phyloP scores from a whole-genome alignment of 2,113 vertebrate genomes.

The Varanus salvator region DNA sequence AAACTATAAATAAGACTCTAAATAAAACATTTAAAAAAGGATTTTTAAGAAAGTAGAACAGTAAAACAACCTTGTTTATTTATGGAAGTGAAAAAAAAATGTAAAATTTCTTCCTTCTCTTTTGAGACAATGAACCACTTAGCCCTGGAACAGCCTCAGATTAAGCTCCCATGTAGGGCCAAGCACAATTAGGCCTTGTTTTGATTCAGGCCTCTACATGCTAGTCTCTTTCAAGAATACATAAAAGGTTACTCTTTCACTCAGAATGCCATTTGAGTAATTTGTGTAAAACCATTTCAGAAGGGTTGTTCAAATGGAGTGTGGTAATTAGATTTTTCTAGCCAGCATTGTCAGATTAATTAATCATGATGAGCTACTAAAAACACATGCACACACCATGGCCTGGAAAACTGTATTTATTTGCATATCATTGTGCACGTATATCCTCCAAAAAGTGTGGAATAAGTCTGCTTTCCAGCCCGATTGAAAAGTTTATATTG shows the following conservation, averaged over 20 bases:
- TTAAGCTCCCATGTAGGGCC: not conserved
- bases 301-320: not conserved
- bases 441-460: not conserved
- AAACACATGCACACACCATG: not conserved
- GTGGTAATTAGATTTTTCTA: constrained; percentile 10
- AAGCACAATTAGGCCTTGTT: not conserved
- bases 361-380: not conserved
- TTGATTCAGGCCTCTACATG: not conserved
- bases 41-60: not conserved
- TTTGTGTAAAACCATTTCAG: not conserved
- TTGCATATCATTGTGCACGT: not conserved
- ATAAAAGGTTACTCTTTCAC: not conserved
- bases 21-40: not conserved
- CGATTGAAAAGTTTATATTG: not conserved
- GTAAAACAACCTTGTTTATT: not conserved
- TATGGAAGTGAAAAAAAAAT: not conserved
- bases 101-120: not conserved
- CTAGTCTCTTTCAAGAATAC: not conserved
- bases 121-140: not conserved
- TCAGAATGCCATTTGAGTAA: not conserved
- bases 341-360: not conserved
- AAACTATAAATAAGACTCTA: not conserved
- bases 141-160: not conserved
- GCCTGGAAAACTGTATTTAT: not conserved
- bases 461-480: not conserved